A percentile compares a stretch with the other conserved stretches of the same genome.
phyloP scores from a whole-genome alignment of 2,888 invertebrate species.

The Ectemnius lituratus region DNA sequence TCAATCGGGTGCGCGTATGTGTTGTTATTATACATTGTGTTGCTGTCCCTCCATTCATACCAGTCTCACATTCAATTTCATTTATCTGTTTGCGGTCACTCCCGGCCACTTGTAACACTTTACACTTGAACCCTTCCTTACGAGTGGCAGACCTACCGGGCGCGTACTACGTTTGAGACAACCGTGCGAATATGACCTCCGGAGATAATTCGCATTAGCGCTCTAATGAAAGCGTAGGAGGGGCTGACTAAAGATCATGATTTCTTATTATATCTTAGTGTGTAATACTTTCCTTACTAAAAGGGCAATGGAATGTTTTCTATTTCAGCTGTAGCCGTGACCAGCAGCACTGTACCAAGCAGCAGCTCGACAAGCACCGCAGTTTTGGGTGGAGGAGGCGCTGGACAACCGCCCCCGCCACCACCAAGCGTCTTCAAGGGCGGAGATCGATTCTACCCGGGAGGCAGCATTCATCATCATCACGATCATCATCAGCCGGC shows the following conservation, averaged over 20 bases:
- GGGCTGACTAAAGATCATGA: too few species aligned
- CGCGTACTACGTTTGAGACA: too few species aligned
- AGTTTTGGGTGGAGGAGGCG: slow-evolving; percentile 70
- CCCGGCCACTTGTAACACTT: slow-evolving; percentile 4
- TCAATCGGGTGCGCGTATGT: neutral
- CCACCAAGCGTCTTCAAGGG: slow-evolving; percentile 77
- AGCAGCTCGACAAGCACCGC: slow-evolving; percentile 75
- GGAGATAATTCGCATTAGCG: too few species aligned
- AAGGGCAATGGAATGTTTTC: neutral
- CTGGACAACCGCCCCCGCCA: slow-evolving; percentile 72
- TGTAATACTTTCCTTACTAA: too few species aligned
- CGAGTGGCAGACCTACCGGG: too few species aligned
- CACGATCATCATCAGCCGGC: slow-evolving; percentile 73
- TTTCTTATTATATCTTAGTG: too few species aligned
- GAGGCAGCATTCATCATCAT: slow-evolving; percentile 75
- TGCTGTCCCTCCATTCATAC: slow-evolving; percentile 8
- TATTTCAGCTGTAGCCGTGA: slow-evolving; percentile 78
- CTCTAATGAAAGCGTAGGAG: too few species aligned
- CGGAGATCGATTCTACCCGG: slow-evolving; percentile 76
- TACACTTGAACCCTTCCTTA: slow-evolving; percentile 3
- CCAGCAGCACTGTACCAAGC: slow-evolving; percentile 78
- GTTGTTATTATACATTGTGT: slow-evolving; percentile 10
- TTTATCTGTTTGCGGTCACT: neutral
- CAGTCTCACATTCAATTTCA: slow-evolving; percentile 5
- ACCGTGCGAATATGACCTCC: too few species aligned